Conservation (phyloP, 2,888 invertebrate species). For the Phortica okadai region DNA sequence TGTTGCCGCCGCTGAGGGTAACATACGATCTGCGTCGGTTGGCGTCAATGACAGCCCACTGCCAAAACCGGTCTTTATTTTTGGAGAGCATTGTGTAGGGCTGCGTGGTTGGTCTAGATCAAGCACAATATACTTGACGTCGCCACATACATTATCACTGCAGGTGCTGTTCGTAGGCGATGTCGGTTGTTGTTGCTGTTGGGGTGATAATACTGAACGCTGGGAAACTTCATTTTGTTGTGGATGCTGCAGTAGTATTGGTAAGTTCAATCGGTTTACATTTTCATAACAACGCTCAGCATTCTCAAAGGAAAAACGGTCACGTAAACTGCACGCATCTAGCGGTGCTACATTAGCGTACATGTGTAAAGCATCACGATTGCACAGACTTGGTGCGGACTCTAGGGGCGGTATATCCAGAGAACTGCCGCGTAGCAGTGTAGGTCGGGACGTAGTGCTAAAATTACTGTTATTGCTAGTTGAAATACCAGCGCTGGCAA, state of each 20-base stretch:
- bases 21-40: neutral
- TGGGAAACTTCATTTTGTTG: constrained; percentile 50
- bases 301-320: constrained; percentile 51
- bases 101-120: constrained; percentile 74
- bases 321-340: constrained; percentile 35
- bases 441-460: constrained; percentile 44
- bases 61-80: constrained; percentile 49
- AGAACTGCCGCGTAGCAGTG: constrained; percentile 59
- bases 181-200: constrained; percentile 47
- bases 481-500: constrained; percentile 41
- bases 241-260: constrained; percentile 50
- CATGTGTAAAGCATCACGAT: constrained; percentile 59
- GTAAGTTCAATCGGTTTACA: constrained; percentile 66
- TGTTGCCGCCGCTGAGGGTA: neutral
- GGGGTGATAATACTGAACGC: constrained; percentile 45
- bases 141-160: constrained; percentile 40
- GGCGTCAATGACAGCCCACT: constrained; percentile 54
- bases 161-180: constrained; percentile 58
- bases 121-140: constrained; percentile 75
- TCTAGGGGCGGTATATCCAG: constrained; percentile 74
- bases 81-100: constrained; percentile 56
- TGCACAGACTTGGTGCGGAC: constrained; percentile 67
- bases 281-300: constrained; percentile 73
- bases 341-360: constrained; percentile 71
- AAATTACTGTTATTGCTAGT: constrained; percentile 40